Base-by-base conservation (phyloP, 1,140 invertebrate genomes). In the Rhizoglyphus robini region DNA sequence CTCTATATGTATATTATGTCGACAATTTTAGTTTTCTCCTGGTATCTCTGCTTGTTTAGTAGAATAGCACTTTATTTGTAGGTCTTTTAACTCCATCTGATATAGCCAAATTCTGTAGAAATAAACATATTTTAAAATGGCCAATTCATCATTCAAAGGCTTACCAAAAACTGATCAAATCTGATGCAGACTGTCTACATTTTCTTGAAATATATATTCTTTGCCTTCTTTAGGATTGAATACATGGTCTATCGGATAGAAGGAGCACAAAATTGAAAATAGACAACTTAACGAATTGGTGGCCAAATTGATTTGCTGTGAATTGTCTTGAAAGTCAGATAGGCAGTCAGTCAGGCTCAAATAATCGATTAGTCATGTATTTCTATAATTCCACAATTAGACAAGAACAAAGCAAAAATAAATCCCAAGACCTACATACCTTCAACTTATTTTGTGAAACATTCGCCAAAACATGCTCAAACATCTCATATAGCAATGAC, bases 61-160 rank as follows among this genome's bases (percentile, higher is more conserved):
- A 20, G 84, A 75, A 72, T 89, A 87, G 87, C 87, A 94, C 46
- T 85, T 76, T 1, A 90, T 77, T 5, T 83, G 78, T 13, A 88
- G 74, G 3, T 83, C 78, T 30, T 85, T 75, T 3, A 86, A 71
- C 69, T 87, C 76, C 13, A 82, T 80, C 0, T 83, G 76, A 65
- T 82, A 79, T 0, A 87, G 90, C 92, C 91, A 96, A n/a, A 32
- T 41, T 32, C 51, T 25, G 51, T 54, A 23, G 23, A 32, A 11
- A 41, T 41, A 41, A 41, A 41, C 36, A 41, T 11, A 11, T 41
- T 41, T 11, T 41, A 41, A 41, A 41, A 11, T 18, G 18, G 18
- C 18, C 8, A 41, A 41, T 8, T 11, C 8, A 41, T 41, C 36
- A 41, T 41, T 41, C 8, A 11, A 11, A 8, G 36, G 18, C 36